Base-by-base conservation (phyloP, 37 sponge, comb jelly and placozoan species). In the Oopsacas minuta region DNA sequence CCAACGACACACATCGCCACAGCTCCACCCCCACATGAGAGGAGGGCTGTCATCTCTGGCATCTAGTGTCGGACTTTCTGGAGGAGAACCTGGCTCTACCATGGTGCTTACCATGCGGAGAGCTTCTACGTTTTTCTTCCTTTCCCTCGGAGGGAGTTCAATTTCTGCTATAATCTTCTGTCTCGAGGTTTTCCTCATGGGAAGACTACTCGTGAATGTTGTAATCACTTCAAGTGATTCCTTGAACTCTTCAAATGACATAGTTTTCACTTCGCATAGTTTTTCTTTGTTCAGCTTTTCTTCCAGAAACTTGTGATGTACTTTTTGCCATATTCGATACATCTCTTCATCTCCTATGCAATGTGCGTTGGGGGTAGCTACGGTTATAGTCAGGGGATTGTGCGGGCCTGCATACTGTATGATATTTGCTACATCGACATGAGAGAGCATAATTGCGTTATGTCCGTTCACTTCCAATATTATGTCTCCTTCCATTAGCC, bases 391-490 rank as follows among this genome's bases (percentile, higher is more conserved):
- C 17, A 61, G 75, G 5, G 75, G 75, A n/a, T 61, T 61, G 75
- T 61, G 75, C 30, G 75, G 75, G 75, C 75, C 75, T 10, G 75
- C 75, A 34, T 61, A 61, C 75, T 61, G 75, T 10, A 61, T 61
- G 22, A 61, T 61, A n/a, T 61, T 61, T 25, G 75, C 75, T 34
- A 61, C 75, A 61, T 61, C 75, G 5, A 34, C 75, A 61, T 61
- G 75, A 3, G 75, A 61, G 32, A 61, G 75, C 75, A 61, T 61
- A 25, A 12, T 61, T 10, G 75, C 20, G 22, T 61, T 61, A 34
- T 61, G 75, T 61, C 75, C 75, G 30, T 61, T 61, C 75, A 61
- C 75, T 61, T 61, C 75, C 30, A 61, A 34, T 61, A 61, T 61
- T 61, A 61, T 10, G 75, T 61, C 75, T n/a, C 75, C 75, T 34